Percentiles rank a stretch among this genome's conserved stretches.
These are phyloP conservation scores for Ciconia nigra DNA, from an alignment of 2,797 vertebrate species.

Conservation along the genomic window DNA sequence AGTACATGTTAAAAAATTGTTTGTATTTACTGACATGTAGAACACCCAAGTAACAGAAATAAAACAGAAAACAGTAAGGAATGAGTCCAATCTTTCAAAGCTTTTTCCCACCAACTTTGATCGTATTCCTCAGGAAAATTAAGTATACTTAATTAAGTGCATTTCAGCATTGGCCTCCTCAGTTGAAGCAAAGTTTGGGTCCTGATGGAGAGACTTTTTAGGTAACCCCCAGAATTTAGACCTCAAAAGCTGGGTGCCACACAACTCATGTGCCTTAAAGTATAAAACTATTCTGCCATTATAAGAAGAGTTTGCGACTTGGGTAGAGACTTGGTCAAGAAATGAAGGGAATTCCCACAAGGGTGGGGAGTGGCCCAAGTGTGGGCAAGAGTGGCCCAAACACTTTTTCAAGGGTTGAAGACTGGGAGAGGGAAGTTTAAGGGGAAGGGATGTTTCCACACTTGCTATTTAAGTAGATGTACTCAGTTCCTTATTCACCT, in stretches of 20 bases:
- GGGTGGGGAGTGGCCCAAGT: neutral
- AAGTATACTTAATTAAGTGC: neutral
- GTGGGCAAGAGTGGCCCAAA: neutral
- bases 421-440: neutral
- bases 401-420: neutral
- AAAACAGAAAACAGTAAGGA: neutral
- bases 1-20: neutral
- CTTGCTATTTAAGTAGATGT: neutral
- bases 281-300: neutral
- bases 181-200: neutral
- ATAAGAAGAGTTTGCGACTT: neutral
- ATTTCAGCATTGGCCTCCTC: neutral
- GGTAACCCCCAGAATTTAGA: neutral
- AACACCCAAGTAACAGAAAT: neutral
- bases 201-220: neutral
- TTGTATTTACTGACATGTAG: neutral
- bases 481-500: neutral
- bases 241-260: neutral
- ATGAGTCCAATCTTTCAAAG: neutral
- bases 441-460: neutral
- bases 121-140: neutral
- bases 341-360: neutral
- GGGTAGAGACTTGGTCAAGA: neutral
- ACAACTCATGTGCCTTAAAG: neutral
- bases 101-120: neutral